Evolutionary conservation across 2,113 vertebrate genomes (phyloP), one percentile per base, ranked within the genome.

Genomic region (Syngnathus scovelli): DNA sequence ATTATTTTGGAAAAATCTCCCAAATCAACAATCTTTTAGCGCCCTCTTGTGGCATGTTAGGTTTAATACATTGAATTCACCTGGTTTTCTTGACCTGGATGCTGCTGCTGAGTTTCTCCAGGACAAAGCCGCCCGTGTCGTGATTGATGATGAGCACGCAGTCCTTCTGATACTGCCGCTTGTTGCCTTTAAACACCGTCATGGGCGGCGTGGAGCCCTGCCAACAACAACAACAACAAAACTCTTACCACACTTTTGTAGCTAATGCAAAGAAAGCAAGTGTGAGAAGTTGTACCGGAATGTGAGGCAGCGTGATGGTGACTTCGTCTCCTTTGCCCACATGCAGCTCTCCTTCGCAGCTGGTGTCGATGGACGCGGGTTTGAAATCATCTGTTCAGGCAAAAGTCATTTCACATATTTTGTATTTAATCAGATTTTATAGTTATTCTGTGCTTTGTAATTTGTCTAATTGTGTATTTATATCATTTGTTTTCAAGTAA

Each of bases 41-140:
- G 48, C 48, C 18, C 7, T 49, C n/a, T 48, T 18, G 15, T 48
- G 15, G 44, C 15, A 48, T 48, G 3, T 10, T 52, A 9, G 19
- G 49, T n/a, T 21, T 52, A 21, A 52, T 52, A 10, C 7, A 21
- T n/a, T 21, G 7, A 3, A 6, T 90, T 90, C 83, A 98, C 97
- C 97, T 95, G 71, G 97, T 99, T 81, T 99, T 99, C 92, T 99
- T 99, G 73, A 99, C 97, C 78, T 98, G 97, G 83, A 99, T 99
- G 90, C 93, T 99, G 92, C 95, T 98, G 85, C 93, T 98, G 65
- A 99, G 94, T 76, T 98, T 99, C 84, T 99, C 96, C 89, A 99
- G 88, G 15, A 97, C 91, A 12, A 94, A 99, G 43, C 98, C 95
- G 1, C 96, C 97, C 0, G 96, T 99, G 90, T 99, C 97, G 16